These are phyloP conservation scores for Ispidina lecontei DNA, from an alignment of 2,797 vertebrate species.

Conservation along the genomic window DNA sequence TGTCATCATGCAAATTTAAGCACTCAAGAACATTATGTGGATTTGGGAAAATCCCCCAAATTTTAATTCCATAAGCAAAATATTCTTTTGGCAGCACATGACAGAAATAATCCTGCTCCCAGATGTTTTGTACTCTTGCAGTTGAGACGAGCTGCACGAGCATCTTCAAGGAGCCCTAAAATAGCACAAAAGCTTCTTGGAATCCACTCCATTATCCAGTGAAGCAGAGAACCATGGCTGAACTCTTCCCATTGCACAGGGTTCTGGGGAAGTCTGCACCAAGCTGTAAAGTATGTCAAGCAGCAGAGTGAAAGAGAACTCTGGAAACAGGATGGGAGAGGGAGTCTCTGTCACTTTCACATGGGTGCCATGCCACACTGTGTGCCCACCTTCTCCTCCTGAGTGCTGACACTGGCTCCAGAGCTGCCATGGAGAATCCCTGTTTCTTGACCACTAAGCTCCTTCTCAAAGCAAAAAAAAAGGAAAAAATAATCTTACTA, in stretches of 20 bases:
- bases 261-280: background rate
- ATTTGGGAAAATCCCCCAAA: conserved; percentile 76
- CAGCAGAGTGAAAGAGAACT: background rate
- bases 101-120: conserved; percentile 77
- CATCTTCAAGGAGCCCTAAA: conserved; percentile 53
- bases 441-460: background rate
- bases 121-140: conserved; percentile 75
- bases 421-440: too few species aligned
- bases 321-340: background rate
- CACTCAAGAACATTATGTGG: conserved; percentile 66
- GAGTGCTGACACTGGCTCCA: background rate
- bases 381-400: background rate
- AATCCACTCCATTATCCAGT: background rate
- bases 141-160: conserved; percentile 58
- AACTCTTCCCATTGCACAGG: background rate
- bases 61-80: conserved; percentile 78
- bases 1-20: conserved; percentile 63
- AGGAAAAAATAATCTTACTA: background rate
- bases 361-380: rapidly evolving
- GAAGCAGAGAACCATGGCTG: background rate
- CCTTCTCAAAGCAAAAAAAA: background rate
- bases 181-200: conserved; percentile 15
- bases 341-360: background rate
- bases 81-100: conserved; percentile 78
- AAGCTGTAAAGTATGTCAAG: background rate